These are phyloP conservation scores for Bimastos eiseni DNA, from an alignment of 2,888 invertebrate species.

Conservation along the genomic window DNA sequence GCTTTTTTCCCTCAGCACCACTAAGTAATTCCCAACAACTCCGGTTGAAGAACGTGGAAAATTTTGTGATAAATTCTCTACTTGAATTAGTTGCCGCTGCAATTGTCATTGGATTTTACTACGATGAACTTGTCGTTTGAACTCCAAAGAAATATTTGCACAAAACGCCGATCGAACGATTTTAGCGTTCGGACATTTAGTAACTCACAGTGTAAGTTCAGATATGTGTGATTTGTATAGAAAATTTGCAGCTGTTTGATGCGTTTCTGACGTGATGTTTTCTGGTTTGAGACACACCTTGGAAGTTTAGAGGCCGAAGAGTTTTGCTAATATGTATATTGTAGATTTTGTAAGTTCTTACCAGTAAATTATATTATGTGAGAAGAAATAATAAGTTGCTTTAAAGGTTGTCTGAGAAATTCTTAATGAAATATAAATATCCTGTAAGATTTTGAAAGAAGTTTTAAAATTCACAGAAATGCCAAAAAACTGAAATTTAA, in stretches of 20 bases:
- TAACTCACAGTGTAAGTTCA: neutral
- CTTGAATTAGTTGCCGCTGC: neutral
- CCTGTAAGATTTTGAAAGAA: neutral
- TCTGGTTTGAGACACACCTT: neutral
- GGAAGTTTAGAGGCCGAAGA: neutral
- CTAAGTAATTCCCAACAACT: neutral
- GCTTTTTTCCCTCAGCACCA: conserved; percentile 20
- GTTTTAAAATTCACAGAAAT: neutral
- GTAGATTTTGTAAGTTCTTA: conserved; percentile 4
- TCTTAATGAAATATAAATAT: neutral
- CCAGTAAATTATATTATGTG: neutral
- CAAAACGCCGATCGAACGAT: neutral
- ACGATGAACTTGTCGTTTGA: neutral
- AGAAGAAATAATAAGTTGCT: neutral
- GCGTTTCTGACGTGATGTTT: neutral
- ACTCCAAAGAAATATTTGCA: neutral
- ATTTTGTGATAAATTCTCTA: conserved; percentile 3
- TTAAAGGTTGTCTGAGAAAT: conserved; percentile 2
- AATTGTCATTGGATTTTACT: neutral
- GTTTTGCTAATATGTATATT: neutral
- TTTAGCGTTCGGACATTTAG: neutral
- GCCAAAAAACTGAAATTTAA: neutral
- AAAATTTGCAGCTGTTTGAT: neutral
- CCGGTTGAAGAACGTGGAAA: neutral
- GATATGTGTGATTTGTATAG: neutral